These are phyloP conservation scores for Parus major DNA, from an alignment of 2,113 vertebrate species.

Conservation along the genomic window DNA sequence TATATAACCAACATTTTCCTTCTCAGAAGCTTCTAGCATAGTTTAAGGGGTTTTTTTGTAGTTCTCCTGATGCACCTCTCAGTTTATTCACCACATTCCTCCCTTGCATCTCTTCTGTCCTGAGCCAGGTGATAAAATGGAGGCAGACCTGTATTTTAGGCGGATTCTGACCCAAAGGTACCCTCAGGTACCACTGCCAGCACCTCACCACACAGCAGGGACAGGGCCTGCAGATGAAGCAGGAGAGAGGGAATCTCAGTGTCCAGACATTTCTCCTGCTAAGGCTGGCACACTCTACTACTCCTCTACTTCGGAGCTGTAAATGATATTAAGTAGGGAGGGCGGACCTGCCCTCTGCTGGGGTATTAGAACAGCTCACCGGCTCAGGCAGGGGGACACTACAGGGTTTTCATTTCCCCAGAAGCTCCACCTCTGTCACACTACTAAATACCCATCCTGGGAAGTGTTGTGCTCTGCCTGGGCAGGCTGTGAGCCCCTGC, in stretches of 20 bases:
- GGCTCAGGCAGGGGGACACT: not conserved
- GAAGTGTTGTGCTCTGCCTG: not conserved
- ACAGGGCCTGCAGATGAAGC: not conserved
- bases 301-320: not conserved
- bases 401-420: not conserved
- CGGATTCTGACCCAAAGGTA: not conserved
- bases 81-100: not conserved
- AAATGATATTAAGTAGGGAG: not conserved
- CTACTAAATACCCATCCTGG: not conserved
- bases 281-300: not conserved
- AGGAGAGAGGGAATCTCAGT: not conserved
- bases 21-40: not conserved
- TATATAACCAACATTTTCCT: not conserved
- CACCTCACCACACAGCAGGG: not conserved
- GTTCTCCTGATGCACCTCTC: not conserved
- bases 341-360: not conserved
- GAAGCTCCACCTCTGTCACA: not conserved
- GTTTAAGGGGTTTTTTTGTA: fast-evolving
- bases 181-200: not conserved
- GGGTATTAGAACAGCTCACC: not conserved
- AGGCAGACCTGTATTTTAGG: not conserved
- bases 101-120: not conserved
- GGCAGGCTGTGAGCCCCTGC: not conserved
- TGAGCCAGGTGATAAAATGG: not conserved
- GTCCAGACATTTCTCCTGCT: not conserved